Evolutionary conservation across 2,113 vertebrate genomes (phyloP).

Genomic region (Neolamprologus sp.): DNA sequence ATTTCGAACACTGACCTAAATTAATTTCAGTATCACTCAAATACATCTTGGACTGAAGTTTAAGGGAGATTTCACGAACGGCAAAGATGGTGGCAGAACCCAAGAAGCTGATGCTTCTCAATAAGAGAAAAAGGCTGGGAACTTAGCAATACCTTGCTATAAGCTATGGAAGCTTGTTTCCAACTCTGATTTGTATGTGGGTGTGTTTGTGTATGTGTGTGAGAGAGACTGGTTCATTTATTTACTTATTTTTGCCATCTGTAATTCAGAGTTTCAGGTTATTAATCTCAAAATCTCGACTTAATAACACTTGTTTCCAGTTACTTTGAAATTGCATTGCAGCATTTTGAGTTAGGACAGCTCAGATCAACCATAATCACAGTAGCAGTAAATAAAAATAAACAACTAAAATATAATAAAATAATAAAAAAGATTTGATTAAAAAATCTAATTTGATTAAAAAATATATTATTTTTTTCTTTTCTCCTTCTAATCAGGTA

Average conservation of each 20-base stretch:
- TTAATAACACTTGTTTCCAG: not conserved
- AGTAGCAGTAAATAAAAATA: not conserved
- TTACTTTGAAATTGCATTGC: not conserved
- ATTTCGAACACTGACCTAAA: not conserved
- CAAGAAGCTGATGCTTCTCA: not conserved
- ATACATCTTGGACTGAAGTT: not conserved
- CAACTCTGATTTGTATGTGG: not conserved
- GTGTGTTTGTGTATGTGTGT: not conserved
- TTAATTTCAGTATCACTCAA: not conserved
- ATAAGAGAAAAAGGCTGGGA: not conserved
- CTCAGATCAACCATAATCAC: rapidly evolving
- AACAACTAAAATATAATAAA: rapidly evolving
- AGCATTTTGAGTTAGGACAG: not conserved
- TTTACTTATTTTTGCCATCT: not conserved
- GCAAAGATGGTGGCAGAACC: not conserved
- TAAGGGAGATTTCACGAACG: not conserved
- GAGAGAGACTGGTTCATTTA: not conserved
- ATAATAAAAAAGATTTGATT: not conserved
- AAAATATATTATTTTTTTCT: rapidly evolving
- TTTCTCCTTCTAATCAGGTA: not conserved
- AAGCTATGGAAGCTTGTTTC: not conserved
- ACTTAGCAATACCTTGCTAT: not conserved
- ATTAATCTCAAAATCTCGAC: not conserved
- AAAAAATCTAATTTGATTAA: not conserved
- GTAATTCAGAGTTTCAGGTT: not conserved